Conservation (phyloP, 2,113 vertebrate species). For the Alces alces region DNA sequence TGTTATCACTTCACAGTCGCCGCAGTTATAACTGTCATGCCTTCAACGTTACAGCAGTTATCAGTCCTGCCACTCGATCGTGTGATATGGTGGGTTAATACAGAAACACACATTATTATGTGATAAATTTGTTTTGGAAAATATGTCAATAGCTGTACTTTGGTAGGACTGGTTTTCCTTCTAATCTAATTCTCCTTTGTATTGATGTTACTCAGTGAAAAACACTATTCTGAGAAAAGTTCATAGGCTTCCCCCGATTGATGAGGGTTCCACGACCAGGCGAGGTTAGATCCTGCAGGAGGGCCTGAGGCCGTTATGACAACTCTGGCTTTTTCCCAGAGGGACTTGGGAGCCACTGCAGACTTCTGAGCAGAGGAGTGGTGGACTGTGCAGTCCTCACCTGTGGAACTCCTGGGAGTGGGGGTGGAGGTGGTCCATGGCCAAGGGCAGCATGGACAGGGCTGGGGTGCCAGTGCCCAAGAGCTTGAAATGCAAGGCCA, state of each 20-base stretch:
- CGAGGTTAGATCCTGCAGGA: neutral
- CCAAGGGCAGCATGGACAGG: neutral
- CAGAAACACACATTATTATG: neutral
- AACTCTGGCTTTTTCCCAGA: neutral
- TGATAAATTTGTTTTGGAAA: neutral
- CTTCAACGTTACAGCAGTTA: neutral
- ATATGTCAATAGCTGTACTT: neutral
- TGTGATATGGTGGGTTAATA: neutral
- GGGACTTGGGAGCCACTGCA: neutral
- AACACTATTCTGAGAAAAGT: neutral
- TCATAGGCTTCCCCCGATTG: neutral
- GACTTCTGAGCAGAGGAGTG: neutral
- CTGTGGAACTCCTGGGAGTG: neutral
- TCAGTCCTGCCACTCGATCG: neutral
- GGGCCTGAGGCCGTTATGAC: neutral
- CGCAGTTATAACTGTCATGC: neutral
- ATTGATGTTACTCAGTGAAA: neutral
- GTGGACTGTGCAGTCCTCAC: neutral
- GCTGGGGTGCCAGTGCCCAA: neutral
- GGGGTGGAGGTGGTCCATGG: neutral
- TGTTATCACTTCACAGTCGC: neutral
- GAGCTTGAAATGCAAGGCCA: neutral
- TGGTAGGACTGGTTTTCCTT: neutral
- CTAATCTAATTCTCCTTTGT: neutral
- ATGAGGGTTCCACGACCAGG: neutral